These are phyloP conservation scores for Montipora capitata DNA, from an alignment of 92 coral and sea anemone genomes.

Conservation along the genomic window DNA sequence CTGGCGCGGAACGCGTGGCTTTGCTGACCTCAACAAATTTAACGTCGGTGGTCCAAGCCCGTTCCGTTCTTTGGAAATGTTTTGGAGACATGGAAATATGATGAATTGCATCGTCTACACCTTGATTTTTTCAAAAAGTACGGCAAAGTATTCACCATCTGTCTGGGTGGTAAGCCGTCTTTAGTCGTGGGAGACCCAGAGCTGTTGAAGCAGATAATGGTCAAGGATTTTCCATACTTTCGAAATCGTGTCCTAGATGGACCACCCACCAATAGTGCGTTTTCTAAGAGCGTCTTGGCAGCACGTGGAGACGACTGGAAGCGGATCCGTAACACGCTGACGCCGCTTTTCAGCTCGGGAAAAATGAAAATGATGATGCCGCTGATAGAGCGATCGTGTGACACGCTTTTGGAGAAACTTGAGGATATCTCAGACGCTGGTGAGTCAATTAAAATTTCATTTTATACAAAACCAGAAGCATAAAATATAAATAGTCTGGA, in stretches of 20 bases:
- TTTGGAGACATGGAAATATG: constrained; percentile 44
- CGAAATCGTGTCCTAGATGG: constrained; percentile 41
- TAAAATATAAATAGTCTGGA: neutral
- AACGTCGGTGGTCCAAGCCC: constrained; percentile 81
- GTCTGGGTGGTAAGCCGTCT: constrained; percentile 68
- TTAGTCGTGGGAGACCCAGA: constrained; percentile 84
- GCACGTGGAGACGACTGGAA: constrained; percentile 71
- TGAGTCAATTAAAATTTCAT: constrained; percentile 20
- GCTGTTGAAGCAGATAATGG: constrained; percentile 76
- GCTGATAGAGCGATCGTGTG: constrained; percentile 66
- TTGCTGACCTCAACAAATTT: constrained; percentile 48
- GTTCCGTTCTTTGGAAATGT: constrained; percentile 78
- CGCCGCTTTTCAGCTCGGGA: constrained; percentile 77
- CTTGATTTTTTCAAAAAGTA: constrained; percentile 65
- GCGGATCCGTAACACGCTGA: constrained; percentile 71
- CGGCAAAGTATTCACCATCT: constrained; percentile 77
- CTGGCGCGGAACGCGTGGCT: constrained; percentile 67
- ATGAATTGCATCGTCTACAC: constrained; percentile 65
- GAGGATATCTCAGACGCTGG: constrained; percentile 72
- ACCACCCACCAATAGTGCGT: neutral
- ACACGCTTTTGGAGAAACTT: constrained; percentile 61
- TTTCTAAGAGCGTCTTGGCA: constrained; percentile 18
- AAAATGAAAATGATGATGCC: constrained; percentile 79
- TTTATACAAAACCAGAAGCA: neutral
- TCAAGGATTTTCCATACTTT: constrained; percentile 72